Conservation (phyloP, 2,113 vertebrate species). For the Pteruthius melanotis region DNA sequence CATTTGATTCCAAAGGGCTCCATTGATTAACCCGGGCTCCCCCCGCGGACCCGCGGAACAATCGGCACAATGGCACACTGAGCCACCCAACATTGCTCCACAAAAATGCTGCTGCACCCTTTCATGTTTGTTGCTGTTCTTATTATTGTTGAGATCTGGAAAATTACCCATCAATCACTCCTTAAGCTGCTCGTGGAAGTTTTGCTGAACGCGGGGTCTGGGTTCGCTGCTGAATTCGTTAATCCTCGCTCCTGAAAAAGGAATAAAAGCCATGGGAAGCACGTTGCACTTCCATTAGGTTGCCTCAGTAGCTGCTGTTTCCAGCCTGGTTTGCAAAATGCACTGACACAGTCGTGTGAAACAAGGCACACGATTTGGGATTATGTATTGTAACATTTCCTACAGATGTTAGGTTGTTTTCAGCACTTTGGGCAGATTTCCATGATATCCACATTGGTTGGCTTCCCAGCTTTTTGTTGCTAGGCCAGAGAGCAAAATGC, state of each 20-base stretch:
- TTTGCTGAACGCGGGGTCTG: constrained; percentile 49
- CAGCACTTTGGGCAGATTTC: neutral
- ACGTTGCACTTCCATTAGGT: constrained; percentile 12
- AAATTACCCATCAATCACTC: constrained; percentile 69
- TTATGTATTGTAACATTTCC: neutral
- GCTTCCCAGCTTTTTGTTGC: neutral
- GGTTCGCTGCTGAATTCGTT: constrained; percentile 34
- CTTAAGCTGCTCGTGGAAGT: constrained; percentile 67
- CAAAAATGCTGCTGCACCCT: constrained; percentile 52
- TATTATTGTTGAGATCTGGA: constrained; percentile 64
- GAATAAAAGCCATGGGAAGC: constrained; percentile 34
- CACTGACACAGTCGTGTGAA: neutral
- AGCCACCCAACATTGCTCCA: constrained; percentile 46
- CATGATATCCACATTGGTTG: neutral
- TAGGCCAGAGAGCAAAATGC: neutral
- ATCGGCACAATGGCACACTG: constrained; percentile 45
- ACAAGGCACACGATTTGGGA: neutral
- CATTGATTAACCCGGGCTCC: constrained; percentile 63
- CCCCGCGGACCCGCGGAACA: constrained; percentile 42
- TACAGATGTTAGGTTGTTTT: neutral
- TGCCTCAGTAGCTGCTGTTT: constrained; percentile 21
- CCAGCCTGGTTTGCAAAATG: constrained; percentile 6
- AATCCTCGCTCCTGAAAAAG: constrained; percentile 30
- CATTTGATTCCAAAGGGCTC: constrained; percentile 71
- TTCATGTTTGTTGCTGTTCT: constrained; percentile 53